Conservation (phyloP, 2,797 vertebrate genomes). For the Sphaeramia orbicularis region DNA sequence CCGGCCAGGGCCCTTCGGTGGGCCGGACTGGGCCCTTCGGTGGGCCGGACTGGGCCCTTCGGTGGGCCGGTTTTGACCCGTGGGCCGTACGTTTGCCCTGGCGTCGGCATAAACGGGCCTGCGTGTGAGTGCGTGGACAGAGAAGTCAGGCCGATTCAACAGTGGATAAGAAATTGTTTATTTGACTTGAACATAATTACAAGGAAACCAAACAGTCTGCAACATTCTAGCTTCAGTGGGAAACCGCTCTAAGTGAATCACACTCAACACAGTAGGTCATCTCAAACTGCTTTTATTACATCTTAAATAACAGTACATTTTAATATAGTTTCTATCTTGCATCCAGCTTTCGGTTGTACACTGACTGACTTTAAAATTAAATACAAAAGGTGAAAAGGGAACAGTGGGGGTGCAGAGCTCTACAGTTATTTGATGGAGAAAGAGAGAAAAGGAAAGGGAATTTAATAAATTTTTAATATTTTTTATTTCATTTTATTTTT, state of each 20-base stretch:
- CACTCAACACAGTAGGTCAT: conserved; percentile 86
- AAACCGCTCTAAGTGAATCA: conserved; percentile 77
- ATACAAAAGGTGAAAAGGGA: conserved; percentile 98
- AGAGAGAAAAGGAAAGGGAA: conserved; percentile 87
- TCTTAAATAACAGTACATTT: conserved; percentile 99
- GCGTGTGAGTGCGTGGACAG: conserved; percentile 29
- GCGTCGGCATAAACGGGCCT: too few species aligned
- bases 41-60: too few species aligned
- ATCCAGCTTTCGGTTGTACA: conserved; percentile 99
- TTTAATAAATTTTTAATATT: conserved; percentile 82
- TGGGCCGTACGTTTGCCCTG: too few species aligned
- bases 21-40: too few species aligned
- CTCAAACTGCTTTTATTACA: conserved; percentile 99
- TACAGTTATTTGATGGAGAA: conserved; percentile 92
- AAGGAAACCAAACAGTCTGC: conserved; percentile 78
- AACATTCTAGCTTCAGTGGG: conserved; percentile 77
- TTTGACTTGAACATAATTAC: conserved; percentile 82
- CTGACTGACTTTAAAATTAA: conserved; percentile 99
- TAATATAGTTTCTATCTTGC: conserved; percentile 99
- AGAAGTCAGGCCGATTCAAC: conserved; percentile 65
- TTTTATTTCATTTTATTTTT: conserved; percentile 84
- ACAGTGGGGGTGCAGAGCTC: conserved; percentile 92
- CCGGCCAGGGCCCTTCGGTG: too few species aligned
- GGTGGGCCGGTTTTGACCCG: too few species aligned
- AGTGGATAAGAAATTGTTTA: conserved; percentile 82